These are phyloP conservation scores for Oncorhynchus tshawytscha DNA, from an alignment of 2,113 vertebrate species.

Conservation along the genomic window DNA sequence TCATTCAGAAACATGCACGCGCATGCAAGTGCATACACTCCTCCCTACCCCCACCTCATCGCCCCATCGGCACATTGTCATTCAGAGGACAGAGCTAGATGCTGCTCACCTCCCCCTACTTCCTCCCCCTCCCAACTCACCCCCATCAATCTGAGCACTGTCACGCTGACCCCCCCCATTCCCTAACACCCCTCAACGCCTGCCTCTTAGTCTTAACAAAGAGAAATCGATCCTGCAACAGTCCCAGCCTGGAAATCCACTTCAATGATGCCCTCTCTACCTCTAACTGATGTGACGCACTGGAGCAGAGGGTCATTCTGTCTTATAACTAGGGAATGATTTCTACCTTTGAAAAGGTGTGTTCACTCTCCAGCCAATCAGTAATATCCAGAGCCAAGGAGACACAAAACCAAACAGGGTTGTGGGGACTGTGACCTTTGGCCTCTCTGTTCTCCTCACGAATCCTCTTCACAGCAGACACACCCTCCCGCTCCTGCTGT, in stretches of 20 bases:
- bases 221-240: slow-evolving; percentile 66
- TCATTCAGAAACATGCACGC: slow-evolving; percentile 36
- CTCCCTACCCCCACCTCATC: slow-evolving; percentile 26
- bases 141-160: too few species aligned
- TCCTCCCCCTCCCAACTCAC: too few species aligned
- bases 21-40: not conserved
- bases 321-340: too few species aligned
- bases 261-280: slow-evolving; percentile 67
- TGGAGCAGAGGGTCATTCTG: too few species aligned
- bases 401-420: too few species aligned
- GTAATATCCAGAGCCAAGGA: slow-evolving; percentile 17
- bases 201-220: slow-evolving; percentile 66
- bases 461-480: slow-evolving; percentile 70
- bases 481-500: slow-evolving; percentile 71
- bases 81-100: slow-evolving; percentile 61
- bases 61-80: slow-evolving; percentile 45
- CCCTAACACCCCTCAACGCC: slow-evolving; percentile 58
- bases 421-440: slow-evolving; percentile 71
- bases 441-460: slow-evolving; percentile 72
- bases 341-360: too few species aligned
- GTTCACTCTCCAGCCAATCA: not conserved
- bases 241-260: slow-evolving; percentile 63
- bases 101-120: slow-evolving; percentile 8
- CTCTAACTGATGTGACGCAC: slow-evolving; percentile 13
- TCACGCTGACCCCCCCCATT: slow-evolving; percentile 32